phyloP scores from a whole-genome alignment of 2,797 vertebrate genomes.

The Arrhamphus sclerolepis region DNA sequence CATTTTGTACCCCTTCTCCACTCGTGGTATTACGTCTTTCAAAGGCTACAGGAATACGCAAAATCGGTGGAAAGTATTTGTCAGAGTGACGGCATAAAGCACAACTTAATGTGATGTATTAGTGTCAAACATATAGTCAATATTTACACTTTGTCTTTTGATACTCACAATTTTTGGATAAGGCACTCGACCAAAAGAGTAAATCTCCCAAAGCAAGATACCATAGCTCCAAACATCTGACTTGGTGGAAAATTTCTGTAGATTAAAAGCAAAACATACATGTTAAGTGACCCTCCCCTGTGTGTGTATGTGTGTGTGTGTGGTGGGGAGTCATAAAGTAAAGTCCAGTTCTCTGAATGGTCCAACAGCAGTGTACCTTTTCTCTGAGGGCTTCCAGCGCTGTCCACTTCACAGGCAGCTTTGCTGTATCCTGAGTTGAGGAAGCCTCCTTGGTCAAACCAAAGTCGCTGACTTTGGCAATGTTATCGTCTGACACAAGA shows the following conservation, averaged over 20 bases:
- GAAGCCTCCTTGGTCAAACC: constrained; percentile 97
- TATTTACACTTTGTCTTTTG: neutral
- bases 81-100: neutral
- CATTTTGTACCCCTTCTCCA: constrained; percentile 98
- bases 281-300: constrained; percentile 2
- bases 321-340: no score
- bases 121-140: neutral
- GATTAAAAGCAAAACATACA: constrained; percentile 31
- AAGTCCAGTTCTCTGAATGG: neutral
- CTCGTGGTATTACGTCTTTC: constrained; percentile 94
- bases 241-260: constrained; percentile 96
- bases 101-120: neutral
- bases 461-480: constrained; percentile 98
- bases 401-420: constrained; percentile 97
- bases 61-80: constrained; percentile 3
- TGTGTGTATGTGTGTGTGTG: neutral
- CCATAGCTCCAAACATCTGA: constrained; percentile 99
- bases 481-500: constrained; percentile 94
- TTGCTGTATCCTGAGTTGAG: constrained; percentile 92
- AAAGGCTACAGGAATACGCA: constrained; percentile 78
- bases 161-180: constrained; percentile 97
- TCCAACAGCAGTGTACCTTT: constrained; percentile 79
- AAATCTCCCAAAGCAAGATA: constrained; percentile 99
- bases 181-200: constrained; percentile 98
- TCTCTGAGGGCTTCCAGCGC: constrained; percentile 94